These are phyloP conservation scores for Perca schrenkii DNA, from an alignment of 2,113 vertebrate genomes.

Conservation along the genomic window DNA sequence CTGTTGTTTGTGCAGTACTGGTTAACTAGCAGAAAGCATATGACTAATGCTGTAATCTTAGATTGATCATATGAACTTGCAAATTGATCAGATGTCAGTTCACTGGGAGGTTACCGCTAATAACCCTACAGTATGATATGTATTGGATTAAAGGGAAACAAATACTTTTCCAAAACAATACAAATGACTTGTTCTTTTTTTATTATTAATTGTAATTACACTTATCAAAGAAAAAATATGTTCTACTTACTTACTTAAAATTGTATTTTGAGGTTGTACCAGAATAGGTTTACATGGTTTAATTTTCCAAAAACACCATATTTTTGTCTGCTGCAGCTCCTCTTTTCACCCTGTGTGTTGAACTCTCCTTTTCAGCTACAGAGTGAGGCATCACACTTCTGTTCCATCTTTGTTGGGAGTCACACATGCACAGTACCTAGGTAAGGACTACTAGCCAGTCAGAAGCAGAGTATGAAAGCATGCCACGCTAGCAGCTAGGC, in stretches of 20 bases:
- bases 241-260: not conserved
- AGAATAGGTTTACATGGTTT: too few relatives aligned
- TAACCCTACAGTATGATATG: not conserved
- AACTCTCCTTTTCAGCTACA: too few relatives aligned
- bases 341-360: too few relatives aligned
- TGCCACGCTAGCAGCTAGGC: too few relatives aligned
- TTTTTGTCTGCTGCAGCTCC: too few relatives aligned
- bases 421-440: too few relatives aligned
- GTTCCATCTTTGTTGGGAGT: too few relatives aligned
- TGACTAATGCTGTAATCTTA: conserved; percentile 9
- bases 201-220: not conserved
- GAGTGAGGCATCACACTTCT: too few relatives aligned
- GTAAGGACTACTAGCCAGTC: too few relatives aligned
- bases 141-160: not conserved
- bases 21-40: not conserved
- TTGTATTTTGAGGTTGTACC: too few relatives aligned
- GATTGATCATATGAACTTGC: not conserved
- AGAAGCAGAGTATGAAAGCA: too few relatives aligned
- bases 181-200: not conserved
- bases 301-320: too few relatives aligned
- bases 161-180: not conserved
- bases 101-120: not conserved
- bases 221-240: not conserved
- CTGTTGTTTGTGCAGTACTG: conserved; percentile 27
- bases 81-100: conserved; percentile 31